These are phyloP conservation scores for Tokudaia tokunoshimensis DNA, from an alignment of 2,797 vertebrate genomes.

Conservation along the genomic window DNA sequence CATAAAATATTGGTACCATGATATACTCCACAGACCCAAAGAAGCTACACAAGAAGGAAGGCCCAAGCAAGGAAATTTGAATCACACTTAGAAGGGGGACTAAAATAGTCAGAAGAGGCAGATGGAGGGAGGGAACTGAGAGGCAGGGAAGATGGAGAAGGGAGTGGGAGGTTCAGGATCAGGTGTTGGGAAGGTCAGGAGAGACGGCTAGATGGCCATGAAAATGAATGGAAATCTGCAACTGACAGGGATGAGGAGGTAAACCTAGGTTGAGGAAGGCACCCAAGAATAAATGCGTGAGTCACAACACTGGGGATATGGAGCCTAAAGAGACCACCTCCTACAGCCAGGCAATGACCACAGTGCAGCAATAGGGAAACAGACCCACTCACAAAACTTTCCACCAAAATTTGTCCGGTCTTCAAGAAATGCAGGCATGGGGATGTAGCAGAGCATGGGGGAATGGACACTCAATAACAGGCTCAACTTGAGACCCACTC, in stretches of 20 bases:
- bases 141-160: neutral
- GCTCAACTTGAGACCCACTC: neutral
- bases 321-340: neutral
- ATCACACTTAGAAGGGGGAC: neutral
- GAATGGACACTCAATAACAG: neutral
- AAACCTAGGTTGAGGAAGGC: neutral
- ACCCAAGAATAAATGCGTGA: neutral
- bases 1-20: neutral
- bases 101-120: neutral
- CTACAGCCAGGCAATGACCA: neutral
- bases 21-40: neutral
- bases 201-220: neutral
- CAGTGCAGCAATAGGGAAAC: neutral
- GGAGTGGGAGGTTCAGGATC: neutral
- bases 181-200: neutral
- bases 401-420: neutral
- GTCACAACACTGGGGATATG: neutral
- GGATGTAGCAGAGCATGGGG: neutral
- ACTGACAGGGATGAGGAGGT: neutral
- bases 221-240: neutral
- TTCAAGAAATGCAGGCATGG: neutral
- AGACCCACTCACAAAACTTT: neutral
- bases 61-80: neutral
- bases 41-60: neutral
- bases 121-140: neutral